Evolutionary conservation across 1,140 invertebrate species (phyloP), one percentile per base, ranked within the genome.

Genomic region (Metopolophium dirhodum): DNA sequence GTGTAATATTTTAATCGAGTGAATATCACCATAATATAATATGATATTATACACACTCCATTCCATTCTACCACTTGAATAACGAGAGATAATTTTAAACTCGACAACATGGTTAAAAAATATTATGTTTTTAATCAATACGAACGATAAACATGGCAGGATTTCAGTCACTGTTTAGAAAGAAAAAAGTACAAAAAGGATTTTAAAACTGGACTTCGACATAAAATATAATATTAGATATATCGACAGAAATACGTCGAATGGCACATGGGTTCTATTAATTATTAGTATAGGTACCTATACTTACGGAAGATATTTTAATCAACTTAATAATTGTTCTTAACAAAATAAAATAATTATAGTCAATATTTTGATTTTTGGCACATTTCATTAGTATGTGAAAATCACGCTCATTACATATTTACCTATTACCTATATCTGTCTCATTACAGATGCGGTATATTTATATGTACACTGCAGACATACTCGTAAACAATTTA

Each of bases 291-390:
- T 30, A 68, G 57, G 26, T 37, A 37, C 37, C 37, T 37, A 37
- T 61, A 83, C 7, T 37, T 30, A 47, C 41, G 9, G 83, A 6
- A 85, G 37, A 41, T 85, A 45, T 11, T 41, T 85, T 26, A 26
- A 41, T 85, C 37, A 37, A 23, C 9, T 85, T 26, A 45, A 86
- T 41, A 47, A 86, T 47, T 18, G n/a, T 35, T 77, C 61, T 45
- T 86, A 45, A 47, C 11, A 86, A 86, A 86, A 86, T 86, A 47
- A 26, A 86, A 30, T 47, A 30, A 57, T 30, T 88, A 49, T 0
- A 88, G 30, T 49, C n/a, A 47, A 89, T 14, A 57, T 57, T 57
- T 90, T 61, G 51, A 90, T 68, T 61, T 90, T 90, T 90, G 89
- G 89, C 89, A 90, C 89, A 45, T 68, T 68, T 90, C 1, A 26